Evolutionary conservation across 2,888 invertebrate species (phyloP), one percentile per base, ranked within the genome.

Genomic region (Drosophila picticornis): DNA sequence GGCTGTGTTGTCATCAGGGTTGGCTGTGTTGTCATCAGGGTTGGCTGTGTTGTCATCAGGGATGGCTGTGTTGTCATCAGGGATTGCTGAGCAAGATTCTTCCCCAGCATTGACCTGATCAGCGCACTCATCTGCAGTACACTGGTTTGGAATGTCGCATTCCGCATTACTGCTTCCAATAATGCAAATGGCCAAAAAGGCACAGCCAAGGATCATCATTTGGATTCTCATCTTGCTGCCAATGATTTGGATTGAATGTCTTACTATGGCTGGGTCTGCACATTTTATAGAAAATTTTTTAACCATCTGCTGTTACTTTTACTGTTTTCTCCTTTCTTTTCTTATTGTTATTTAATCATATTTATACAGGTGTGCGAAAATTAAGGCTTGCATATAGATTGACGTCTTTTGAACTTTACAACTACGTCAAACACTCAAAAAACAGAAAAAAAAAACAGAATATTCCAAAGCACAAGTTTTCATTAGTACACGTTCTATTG

Each of bases 171-270:
- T 55, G 53, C 52, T 27, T 4, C 16, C 10, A 11, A 64, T 31
- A 2, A 52, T 7, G 53, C 64, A 64, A 22, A 50, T 32, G 5
- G 58, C 58, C 72, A 72, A 58, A 13, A 72, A 1, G 58, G 36
- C 72, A 22, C 57, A 58, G 29, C 57, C 34, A 3, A 72, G 3
- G 27, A 72, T 52, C 11, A 53, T 25, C 2, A 58, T 58, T 72
- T 57, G 63, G n/a, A 72, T 31, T 58, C 38, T 62, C 71, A 72
- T 72, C 0, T 52, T 25, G 61, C 22, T 29, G 36, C 46, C 43
- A 29, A 27, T 16, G 29, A 2, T 22, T n/a, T 43, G 40, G 25
- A 31, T 46, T 34, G 48, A 65, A 52, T 67, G 48, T n/a, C 22
- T 10, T 7, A n/a, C 11, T 50, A 38, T 36, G 9, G 11, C 25